Evolutionary conservation across 37 sponge, comb jelly and placozoan species (phyloP), one percentile per base, ranked within the genome.

Genomic region (Agelas oroides): DNA sequence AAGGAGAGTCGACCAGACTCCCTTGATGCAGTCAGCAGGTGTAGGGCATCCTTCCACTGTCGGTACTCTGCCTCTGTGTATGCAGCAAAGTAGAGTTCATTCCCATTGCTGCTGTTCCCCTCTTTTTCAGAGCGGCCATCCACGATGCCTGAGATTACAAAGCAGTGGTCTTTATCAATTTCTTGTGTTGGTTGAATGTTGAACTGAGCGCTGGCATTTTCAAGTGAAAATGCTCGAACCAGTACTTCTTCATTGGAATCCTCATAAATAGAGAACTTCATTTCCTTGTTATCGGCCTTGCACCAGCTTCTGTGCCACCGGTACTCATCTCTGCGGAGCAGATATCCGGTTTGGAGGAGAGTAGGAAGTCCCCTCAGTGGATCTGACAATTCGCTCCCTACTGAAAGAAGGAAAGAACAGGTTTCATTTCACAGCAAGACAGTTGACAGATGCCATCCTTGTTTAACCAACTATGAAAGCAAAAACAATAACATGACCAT

Each of bases 221-320:
- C 82, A 3, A 88, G 38, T 20, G 69, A 53, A n/a, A 82, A 68
- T 0, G 69, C 57, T 1, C 57, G n/a, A 16, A 88, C 21, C 15
- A 76, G 23, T 25, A 59, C 21, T 31, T 75, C 82, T 52, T 77
- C 83, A 70, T 81, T 71, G 25, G 36, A n/a, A 38, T 70, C 69
- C n/a, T 75, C 76, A 59, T 82, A 80, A 31, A 88, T 65, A 30
- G 11, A 68, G 1, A 88, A 62, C 11, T 36, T 58, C 80, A 59
- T 79, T 27, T 82, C 77, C 38, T 33, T 66, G 28, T 35, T 27
- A 16, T 75, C 77, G 18, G 73, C 56, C 5, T 57, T 39, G 39
- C 89, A 88, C 83, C 76, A 80, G 67, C 69, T 69, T 21, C 86
- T 65, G 59, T 80, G 91, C 91, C 91, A 90, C 36, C 91, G 77